Base-by-base conservation (phyloP, 2,888 invertebrate genomes). In the Lepidocyrtinus sp. region DNA sequence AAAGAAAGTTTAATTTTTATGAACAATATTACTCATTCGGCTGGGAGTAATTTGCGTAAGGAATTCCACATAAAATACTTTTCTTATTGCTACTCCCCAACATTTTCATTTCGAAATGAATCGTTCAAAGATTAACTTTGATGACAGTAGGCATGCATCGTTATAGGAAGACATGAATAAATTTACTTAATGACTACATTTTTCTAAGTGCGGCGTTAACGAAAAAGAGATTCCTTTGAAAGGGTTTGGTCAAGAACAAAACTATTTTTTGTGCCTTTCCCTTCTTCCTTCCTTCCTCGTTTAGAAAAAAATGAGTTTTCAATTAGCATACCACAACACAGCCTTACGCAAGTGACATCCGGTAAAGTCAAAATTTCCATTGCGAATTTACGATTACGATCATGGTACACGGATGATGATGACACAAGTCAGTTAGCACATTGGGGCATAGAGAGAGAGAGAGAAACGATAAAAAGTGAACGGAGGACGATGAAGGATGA, bases 401-500 rank as follows among this genome's bases (percentile, higher is more conserved):
- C 59, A n/a, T 59, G 19, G 22, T 21, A 25, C 68, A 24, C 45
- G 55, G 72, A 27, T 27, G 73, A 63, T 71, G 76, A 71, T 74
- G 74, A 79, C 79, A 79, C 79, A 65, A 65, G 36, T 74, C 74
- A 79, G 62, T 74, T 79, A 74, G 68, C 78, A 78, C 78, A 72
- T 45, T 62, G 67, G 73, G 36, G 24, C 50, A 5, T 12, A 55
- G 73, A 27, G 3, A 72, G 62, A 73, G 27, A 64, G 22, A 59
- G 22, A n/a, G 75, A 73, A 36, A 36, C 45, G 75, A 61, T 76
- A 73, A 78, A 65, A 78, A 68, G 24, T 59, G 19, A 59, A 21
- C 69, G 24, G 69, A 22, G 50, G 69, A 69, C 46, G 70, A 70
- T 59, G 59, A 59, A 59, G 50, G 69, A 69, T 45, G 69, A 69